phyloP scores from a whole-genome alignment of 2,113 vertebrate species.

The Agelaius phoeniceus region DNA sequence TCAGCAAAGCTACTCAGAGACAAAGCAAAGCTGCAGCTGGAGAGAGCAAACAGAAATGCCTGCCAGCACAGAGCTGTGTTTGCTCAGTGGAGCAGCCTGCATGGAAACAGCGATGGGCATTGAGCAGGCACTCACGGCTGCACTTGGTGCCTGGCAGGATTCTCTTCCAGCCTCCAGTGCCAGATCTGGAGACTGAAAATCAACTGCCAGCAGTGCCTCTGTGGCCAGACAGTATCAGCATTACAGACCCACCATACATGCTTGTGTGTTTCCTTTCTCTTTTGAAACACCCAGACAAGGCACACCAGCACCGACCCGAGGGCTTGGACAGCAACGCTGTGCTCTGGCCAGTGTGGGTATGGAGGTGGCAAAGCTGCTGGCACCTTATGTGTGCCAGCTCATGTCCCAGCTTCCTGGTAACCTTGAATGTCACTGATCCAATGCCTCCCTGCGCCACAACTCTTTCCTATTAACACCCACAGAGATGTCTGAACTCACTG shows the following conservation, averaged over 20 bases:
- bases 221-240: not conserved
- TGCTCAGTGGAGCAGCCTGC: not conserved
- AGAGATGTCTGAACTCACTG: not conserved
- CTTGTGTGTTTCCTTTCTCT: not conserved
- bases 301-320: not conserved
- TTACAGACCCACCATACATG: not conserved
- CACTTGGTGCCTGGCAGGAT: not conserved
- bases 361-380: not conserved
- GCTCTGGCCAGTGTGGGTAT: not conserved
- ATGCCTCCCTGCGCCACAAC: not conserved
- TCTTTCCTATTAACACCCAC: not conserved
- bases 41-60: not conserved
- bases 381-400: accelerated
- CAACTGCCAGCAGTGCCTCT: not conserved
- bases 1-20: not conserved
- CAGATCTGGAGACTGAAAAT: not conserved
- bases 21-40: not conserved
- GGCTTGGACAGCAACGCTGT: accelerated
- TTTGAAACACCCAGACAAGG: not conserved
- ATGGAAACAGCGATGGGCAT: not conserved
- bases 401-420: not conserved
- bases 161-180: not conserved
- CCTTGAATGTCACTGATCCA: not conserved
- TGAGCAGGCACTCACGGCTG: not conserved
- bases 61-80: not conserved